phyloP scores from a whole-genome alignment of 2,113 vertebrate genomes.

The Pampusana beccarii region DNA sequence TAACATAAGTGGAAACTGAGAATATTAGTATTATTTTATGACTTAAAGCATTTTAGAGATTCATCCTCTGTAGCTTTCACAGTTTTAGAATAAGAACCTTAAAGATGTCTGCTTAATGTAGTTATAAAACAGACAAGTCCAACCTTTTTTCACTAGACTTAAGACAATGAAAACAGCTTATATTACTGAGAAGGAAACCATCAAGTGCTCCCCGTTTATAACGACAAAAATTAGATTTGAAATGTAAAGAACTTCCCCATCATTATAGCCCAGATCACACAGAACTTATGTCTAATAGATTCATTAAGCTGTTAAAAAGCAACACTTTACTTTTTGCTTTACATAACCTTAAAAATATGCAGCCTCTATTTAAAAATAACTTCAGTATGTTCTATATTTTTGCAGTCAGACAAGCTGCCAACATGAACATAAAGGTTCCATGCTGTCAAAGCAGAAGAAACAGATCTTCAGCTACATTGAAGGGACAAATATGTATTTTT shows the following conservation, averaged over 20 bases:
- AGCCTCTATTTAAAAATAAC: conserved; percentile 9
- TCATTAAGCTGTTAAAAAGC: background rate
- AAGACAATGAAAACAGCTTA: background rate
- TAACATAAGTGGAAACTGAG: background rate
- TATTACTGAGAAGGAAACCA: background rate
- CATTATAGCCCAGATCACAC: background rate
- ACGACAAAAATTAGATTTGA: background rate
- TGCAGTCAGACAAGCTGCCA: conserved; percentile 60
- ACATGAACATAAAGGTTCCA: conserved; percentile 50
- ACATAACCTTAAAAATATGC: conserved; percentile 8
- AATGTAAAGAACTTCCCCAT: background rate
- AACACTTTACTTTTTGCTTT: background rate
- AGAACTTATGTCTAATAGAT: background rate
- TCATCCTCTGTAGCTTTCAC: background rate
- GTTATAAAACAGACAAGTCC: background rate
- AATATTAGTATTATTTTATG: background rate
- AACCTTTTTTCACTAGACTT: background rate
- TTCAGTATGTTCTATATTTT: conserved; percentile 5
- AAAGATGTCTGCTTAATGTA: background rate
- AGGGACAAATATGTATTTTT: conserved; percentile 65
- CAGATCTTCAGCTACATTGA: conserved; percentile 38
- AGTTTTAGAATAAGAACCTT: background rate
- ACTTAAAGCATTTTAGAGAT: background rate
- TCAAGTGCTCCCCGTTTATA: background rate
- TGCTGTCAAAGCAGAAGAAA: conserved; percentile 57